These are phyloP conservation scores for Lordiphosa collinella DNA, from an alignment of 1,140 invertebrate species.

Conservation along the genomic window DNA sequence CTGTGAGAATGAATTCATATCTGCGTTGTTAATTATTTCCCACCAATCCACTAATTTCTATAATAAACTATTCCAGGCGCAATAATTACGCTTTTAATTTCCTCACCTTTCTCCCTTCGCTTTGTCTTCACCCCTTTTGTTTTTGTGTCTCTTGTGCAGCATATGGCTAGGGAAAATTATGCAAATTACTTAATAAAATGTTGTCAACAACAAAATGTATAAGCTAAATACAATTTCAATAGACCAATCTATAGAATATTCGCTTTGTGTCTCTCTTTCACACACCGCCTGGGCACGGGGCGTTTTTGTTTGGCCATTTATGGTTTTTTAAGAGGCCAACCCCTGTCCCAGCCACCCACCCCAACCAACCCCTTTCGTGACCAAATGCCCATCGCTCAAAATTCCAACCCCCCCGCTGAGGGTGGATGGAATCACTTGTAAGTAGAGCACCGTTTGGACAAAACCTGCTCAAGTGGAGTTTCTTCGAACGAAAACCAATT, in stretches of 20 bases:
- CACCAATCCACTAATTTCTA: no score
- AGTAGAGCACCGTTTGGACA: constrained; percentile 2
- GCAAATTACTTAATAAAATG: constrained; percentile 76
- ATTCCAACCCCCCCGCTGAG: constrained; percentile 6
- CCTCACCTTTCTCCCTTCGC: constrained; percentile 24
- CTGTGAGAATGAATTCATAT: no score
- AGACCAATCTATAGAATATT: constrained; percentile 44
- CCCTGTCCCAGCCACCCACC: background rate
- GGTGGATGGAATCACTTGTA: constrained; percentile 39
- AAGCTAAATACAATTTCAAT: constrained; percentile 65
- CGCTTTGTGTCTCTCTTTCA: background rate
- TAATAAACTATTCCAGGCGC: background rate
- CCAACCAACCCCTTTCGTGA: constrained; percentile 42
- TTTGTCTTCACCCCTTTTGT: background rate
- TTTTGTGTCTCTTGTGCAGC: constrained; percentile 15
- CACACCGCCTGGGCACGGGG: constrained; percentile 15
- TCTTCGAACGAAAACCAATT: constrained; percentile 27
- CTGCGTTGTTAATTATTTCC: no score
- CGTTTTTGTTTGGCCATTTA: constrained; percentile 65
- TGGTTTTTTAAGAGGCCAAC: constrained; percentile 39
- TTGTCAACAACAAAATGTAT: constrained; percentile 60
- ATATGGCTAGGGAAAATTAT: constrained; percentile 65
- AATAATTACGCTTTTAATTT: constrained; percentile 13
- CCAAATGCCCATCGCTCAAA: constrained; percentile 9
- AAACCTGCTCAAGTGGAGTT: no score